Evolutionary conservation across 2,888 invertebrate species (phyloP).

Genomic region (Oithona nana): DNA sequence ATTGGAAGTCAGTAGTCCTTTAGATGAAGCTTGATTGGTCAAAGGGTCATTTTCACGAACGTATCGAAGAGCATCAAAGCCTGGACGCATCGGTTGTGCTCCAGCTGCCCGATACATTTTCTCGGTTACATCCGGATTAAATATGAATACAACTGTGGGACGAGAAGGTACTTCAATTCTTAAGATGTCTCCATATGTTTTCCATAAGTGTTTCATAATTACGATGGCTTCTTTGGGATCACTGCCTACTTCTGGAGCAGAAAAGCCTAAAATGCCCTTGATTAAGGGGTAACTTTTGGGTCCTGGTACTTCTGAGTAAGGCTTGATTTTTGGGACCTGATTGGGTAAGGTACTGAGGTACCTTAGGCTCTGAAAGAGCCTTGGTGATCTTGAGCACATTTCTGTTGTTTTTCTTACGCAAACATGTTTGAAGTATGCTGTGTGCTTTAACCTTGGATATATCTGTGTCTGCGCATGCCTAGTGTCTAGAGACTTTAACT

Average conservation of each 20-base stretch:
- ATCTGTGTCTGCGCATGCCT: too few relatives aligned
- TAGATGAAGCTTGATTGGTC: background rate
- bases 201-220: background rate
- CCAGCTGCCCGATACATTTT: conserved; percentile 19
- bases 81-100: conserved; percentile 17
- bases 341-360: too few relatives aligned
- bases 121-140: conserved; percentile 17
- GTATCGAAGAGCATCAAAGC: conserved; percentile 17
- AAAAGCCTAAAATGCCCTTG: background rate
- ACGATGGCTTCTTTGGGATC: background rate
- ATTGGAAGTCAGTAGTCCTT: conserved; percentile 29
- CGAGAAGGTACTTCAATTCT: background rate
- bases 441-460: too few relatives aligned
- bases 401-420: too few relatives aligned
- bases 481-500: too few relatives aligned
- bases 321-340: too few relatives aligned
- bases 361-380: too few relatives aligned
- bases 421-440: too few relatives aligned
- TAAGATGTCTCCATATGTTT: conserved; percentile 5
- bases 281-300: background rate
- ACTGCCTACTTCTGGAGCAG: background rate
- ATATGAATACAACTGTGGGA: background rate
- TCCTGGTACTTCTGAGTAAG: background rate
- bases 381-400: too few relatives aligned
- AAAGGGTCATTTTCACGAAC: conserved; percentile 15